Percentiles rank a stretch among this genome's conserved stretches.
Evolutionary conservation across 1,140 invertebrate species (phyloP).

Genomic region (Brachionus plicatilis): DNA sequence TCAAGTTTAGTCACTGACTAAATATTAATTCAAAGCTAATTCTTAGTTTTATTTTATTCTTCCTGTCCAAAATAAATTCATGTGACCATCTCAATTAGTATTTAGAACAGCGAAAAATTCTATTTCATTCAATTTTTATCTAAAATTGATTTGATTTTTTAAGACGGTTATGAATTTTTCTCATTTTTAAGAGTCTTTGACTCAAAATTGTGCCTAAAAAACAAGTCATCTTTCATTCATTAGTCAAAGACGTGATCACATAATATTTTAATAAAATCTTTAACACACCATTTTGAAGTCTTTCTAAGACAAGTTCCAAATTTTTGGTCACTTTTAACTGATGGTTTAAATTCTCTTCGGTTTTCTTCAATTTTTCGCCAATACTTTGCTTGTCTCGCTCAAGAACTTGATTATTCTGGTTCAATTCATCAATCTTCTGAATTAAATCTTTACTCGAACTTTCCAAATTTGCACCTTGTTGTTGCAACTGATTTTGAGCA

Average conservation of each 20-base stretch:
- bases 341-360: conserved; percentile 27
- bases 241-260: no score
- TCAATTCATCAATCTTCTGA: not conserved
- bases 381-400: not conserved
- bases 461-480: conserved; percentile 26
- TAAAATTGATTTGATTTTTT: no score
- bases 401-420: not conserved
- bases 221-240: not conserved
- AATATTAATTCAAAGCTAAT: no score
- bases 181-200: no score
- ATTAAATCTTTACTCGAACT: not conserved
- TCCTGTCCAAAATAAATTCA: no score
- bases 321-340: conserved; percentile 37
- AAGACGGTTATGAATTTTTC: no score
- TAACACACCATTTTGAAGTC: conserved; percentile 26
- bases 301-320: conserved; percentile 37
- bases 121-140: no score
- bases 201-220: not conserved
- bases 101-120: no score
- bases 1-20: no score
- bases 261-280: not conserved
- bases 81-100: no score
- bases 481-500: not conserved
- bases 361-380: conserved; percentile 20
- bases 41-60: no score